phyloP scores from a whole-genome alignment of 1,140 invertebrate genomes.

The Drosophila ambigua region DNA sequence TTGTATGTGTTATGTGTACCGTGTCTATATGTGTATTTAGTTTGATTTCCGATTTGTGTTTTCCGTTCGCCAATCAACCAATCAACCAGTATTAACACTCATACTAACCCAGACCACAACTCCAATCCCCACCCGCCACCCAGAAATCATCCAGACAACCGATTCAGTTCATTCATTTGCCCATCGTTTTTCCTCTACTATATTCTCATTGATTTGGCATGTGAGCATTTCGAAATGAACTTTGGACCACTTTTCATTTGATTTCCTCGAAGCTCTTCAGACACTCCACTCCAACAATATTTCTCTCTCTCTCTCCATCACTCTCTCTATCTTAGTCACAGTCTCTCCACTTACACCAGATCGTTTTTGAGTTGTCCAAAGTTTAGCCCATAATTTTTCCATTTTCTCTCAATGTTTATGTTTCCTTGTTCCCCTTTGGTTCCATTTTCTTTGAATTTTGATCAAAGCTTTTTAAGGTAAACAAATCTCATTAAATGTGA shows the following conservation, averaged over 20 bases:
- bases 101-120: conserved; percentile 63
- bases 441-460: conserved; percentile 49
- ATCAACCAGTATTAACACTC: conserved; percentile 75
- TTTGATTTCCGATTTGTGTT: conserved; percentile 69
- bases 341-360: conserved; percentile 1
- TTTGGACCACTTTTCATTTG: conserved; percentile 5
- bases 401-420: no score
- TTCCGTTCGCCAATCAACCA: conserved; percentile 38
- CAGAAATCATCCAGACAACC: conserved; percentile 26
- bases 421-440: conserved; percentile 19
- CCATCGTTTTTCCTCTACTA: neutral
- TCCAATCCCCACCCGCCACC: conserved; percentile 5
- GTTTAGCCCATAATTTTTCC: no score
- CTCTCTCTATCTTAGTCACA: conserved; percentile 14
- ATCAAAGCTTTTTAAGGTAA: conserved; percentile 75
- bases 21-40: conserved; percentile 83
- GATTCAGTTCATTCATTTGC: conserved; percentile 4
- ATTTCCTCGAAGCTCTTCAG: conserved; percentile 21
- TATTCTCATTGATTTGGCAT: conserved; percentile 26
- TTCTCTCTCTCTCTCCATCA: conserved; percentile 29
- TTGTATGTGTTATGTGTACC: conserved; percentile 81
- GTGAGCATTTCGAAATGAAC: conserved; percentile 22
- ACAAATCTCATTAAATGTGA: conserved; percentile 55
- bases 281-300: conserved; percentile 10
- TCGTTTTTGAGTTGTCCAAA: no score